A percentile compares a stretch with the other conserved stretches of the same genome.
phyloP scores from a whole-genome alignment of 2,888 invertebrate species.

The Drosophila ezoana region DNA sequence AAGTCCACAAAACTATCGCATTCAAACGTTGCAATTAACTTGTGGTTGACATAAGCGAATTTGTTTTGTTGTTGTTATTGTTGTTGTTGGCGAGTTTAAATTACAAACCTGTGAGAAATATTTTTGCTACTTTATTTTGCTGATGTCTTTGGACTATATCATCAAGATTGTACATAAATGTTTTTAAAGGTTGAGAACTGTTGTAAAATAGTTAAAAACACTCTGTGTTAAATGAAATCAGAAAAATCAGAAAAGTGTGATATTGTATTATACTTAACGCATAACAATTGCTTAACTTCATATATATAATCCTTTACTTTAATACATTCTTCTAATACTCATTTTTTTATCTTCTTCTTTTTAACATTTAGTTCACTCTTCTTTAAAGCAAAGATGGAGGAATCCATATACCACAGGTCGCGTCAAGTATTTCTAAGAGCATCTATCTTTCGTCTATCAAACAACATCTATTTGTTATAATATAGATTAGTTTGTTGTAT shows the following conservation, averaged over 20 bases:
- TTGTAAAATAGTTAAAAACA: no score
- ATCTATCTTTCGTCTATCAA: slow-evolving; percentile 6
- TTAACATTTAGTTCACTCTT: neutral
- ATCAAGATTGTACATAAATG: neutral
- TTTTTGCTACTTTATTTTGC: slow-evolving; percentile 14
- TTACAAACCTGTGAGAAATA: slow-evolving; percentile 67
- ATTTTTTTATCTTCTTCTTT: neutral
- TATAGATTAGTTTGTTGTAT: slow-evolving; percentile 17
- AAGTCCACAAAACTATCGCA: slow-evolving; percentile 66
- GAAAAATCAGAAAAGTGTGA: no score
- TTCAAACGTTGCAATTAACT: slow-evolving; percentile 63
- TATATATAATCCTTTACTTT: no score
- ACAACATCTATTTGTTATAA: neutral
- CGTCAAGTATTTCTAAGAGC: slow-evolving; percentile 10
- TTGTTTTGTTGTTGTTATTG: no score
- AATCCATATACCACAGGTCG: no score
- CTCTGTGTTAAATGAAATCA: no score
- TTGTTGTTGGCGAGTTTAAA: slow-evolving; percentile 41
- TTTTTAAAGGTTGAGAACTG: neutral
- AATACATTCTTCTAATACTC: no score
- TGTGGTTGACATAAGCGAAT: slow-evolving; percentile 36
- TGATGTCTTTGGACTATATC: slow-evolving; percentile 15
- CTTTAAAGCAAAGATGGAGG: neutral
- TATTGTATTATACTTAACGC: no score
- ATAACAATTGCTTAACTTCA: no score